Percentiles rank a stretch among this genome's conserved stretches.
Conservation (phyloP, 2,113 vertebrate species). For the Sapayoa aenigma region DNA sequence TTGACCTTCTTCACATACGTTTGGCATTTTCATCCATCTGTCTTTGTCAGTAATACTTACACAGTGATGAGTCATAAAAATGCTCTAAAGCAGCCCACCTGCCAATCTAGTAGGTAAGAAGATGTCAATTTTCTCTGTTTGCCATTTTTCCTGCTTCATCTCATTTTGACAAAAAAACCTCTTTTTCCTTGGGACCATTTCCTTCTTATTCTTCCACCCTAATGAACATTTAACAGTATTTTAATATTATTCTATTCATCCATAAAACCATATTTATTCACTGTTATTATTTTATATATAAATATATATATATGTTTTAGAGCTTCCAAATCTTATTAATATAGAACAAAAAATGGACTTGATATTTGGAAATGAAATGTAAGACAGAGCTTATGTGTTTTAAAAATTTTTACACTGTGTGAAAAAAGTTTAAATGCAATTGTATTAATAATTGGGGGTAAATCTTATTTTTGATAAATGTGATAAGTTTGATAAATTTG, state of each 20-base stretch:
- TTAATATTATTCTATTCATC: background rate
- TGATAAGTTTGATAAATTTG: too few relatives aligned
- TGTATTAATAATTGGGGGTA: too few relatives aligned
- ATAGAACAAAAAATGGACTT: background rate
- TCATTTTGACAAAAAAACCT: background rate
- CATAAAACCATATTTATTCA: background rate
- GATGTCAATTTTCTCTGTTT: background rate
- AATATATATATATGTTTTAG: background rate
- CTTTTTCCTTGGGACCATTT: background rate
- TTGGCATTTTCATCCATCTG: slow-evolving; percentile 48
- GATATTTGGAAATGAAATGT: background rate
- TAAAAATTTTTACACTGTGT: background rate
- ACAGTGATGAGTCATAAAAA: background rate
- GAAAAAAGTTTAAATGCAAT: background rate
- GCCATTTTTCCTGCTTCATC: background rate
- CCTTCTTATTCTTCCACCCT: background rate
- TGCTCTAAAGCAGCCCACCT: background rate
- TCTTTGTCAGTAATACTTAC: background rate
- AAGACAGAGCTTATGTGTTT: background rate
- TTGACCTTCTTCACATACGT: slow-evolving; percentile 41
- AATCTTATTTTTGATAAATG: too few relatives aligned
- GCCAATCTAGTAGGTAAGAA: background rate
- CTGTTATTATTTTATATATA: background rate
- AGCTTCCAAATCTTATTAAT: background rate
- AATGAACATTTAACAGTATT: background rate